Percentiles rank a stretch among this genome's conserved stretches.
These are phyloP conservation scores for Helicoverpa armigera DNA, from an alignment of 1,140 invertebrate species.

Conservation along the genomic window DNA sequence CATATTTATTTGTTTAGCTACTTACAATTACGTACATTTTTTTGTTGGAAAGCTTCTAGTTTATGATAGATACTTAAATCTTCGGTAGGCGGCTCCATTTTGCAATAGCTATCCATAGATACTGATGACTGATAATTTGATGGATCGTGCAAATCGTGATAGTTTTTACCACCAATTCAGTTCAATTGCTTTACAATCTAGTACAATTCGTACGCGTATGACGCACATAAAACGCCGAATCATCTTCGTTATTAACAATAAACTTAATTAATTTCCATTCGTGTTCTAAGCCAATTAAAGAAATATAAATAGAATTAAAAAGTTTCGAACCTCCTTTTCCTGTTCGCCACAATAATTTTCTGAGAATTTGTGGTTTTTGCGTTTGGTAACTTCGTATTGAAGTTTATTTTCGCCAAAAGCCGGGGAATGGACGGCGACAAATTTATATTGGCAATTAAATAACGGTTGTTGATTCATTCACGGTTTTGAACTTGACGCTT, in stretches of 20 bases:
- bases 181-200: not conserved
- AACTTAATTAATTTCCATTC: not conserved
- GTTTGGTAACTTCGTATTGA: conserved; percentile 26
- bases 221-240: not conserved
- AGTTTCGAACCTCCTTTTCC: conserved; percentile 26
- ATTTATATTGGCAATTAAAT: conserved; percentile 46
- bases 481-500: conserved; percentile 1
- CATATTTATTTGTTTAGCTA: conserved; percentile 4
- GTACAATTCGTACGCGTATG: not conserved
- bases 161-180: not conserved
- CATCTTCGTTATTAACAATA: conserved; percentile 4
- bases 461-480: conserved; percentile 44
- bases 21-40: not conserved
- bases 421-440: conserved; percentile 4
- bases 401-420: conserved; percentile 38
- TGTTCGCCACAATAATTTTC: conserved; percentile 40
- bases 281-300: not conserved
- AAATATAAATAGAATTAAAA: not conserved
- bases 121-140: not conserved
- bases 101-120: not conserved
- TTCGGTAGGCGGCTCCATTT: too few relatives aligned
- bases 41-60: not conserved
- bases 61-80: too few relatives aligned
- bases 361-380: conserved; percentile 27
- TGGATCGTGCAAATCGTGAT: not conserved